Evolutionary conservation across 2,888 invertebrate genomes (phyloP).

Genomic region (Bombyx huttoni): DNA sequence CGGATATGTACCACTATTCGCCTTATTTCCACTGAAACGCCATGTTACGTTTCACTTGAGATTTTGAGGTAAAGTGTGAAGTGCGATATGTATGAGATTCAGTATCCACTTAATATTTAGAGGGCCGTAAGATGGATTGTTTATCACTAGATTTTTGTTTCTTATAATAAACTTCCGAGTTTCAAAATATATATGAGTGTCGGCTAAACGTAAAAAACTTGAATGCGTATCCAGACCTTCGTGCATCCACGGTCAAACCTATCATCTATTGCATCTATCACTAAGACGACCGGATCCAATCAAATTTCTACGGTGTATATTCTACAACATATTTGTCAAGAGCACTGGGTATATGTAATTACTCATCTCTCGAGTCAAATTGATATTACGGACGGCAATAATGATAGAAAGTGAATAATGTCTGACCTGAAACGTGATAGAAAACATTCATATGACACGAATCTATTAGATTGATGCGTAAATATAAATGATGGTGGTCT

Average conservation of each 20-base stretch:
- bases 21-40: no score
- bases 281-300: slow-evolving; percentile 37
- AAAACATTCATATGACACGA: slow-evolving; percentile 36
- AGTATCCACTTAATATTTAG: no score
- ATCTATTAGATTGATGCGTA: slow-evolving; percentile 30
- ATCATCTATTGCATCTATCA: not conserved
- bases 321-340: slow-evolving; percentile 63
- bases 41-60: no score
- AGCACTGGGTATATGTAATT: slow-evolving; percentile 49
- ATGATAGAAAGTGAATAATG: slow-evolving; percentile 34
- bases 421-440: slow-evolving; percentile 25
- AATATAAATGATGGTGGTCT: slow-evolving; percentile 55
- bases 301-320: slow-evolving; percentile 56
- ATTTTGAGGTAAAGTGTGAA: no score
- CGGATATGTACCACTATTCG: no score
- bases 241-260: not conserved
- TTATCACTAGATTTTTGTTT: no score
- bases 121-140: no score
- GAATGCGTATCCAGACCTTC: not conserved
- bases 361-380: slow-evolving; percentile 56
- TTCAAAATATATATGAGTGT: no score
- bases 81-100: no score
- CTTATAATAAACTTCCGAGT: no score
- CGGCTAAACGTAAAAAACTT: no score
- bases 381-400: slow-evolving; percentile 49